Evolutionary conservation across 2,888 invertebrate genomes (phyloP).

Genomic region (Cryptocephalus primarius): DNA sequence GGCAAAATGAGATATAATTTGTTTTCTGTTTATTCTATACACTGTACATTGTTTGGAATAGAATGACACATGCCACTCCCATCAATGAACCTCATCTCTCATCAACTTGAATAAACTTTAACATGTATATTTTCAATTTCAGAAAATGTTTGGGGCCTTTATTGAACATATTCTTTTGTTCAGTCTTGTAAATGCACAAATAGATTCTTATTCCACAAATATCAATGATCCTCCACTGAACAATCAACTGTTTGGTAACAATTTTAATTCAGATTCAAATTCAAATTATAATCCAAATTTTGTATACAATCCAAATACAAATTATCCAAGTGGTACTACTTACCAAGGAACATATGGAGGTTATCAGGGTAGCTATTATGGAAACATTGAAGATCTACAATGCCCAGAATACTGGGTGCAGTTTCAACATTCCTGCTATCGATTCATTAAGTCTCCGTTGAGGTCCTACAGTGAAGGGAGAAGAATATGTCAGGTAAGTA

Average conservation of each 20-base stretch:
- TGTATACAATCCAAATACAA: constrained; percentile 7
- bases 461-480: constrained; percentile 71
- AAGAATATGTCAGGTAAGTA: constrained; percentile 56
- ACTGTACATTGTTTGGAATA: not conserved
- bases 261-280: constrained; percentile 11
- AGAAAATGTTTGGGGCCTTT: constrained; percentile 13
- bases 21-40: no score
- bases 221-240: constrained; percentile 9
- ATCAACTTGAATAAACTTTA: not conserved
- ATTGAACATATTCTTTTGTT: constrained; percentile 9
- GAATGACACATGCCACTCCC: constrained; percentile 11
- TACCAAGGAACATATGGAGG: constrained; percentile 10
- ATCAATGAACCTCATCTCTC: constrained; percentile 4
- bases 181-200: constrained; percentile 12
- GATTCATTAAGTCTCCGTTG: constrained; percentile 80
- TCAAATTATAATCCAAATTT: constrained; percentile 7
- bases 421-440: constrained; percentile 73
- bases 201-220: constrained; percentile 9
- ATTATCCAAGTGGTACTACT: constrained; percentile 2
- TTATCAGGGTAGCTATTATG: constrained; percentile 16
- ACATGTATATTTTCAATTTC: constrained; percentile 4
- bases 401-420: constrained; percentile 87
- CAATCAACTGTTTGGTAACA: constrained; percentile 8
- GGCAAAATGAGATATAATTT: no score
- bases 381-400: constrained; percentile 30